Conservation (phyloP, 37 sponge, comb jelly and placozoan species). For the Beroe ovata region DNA sequence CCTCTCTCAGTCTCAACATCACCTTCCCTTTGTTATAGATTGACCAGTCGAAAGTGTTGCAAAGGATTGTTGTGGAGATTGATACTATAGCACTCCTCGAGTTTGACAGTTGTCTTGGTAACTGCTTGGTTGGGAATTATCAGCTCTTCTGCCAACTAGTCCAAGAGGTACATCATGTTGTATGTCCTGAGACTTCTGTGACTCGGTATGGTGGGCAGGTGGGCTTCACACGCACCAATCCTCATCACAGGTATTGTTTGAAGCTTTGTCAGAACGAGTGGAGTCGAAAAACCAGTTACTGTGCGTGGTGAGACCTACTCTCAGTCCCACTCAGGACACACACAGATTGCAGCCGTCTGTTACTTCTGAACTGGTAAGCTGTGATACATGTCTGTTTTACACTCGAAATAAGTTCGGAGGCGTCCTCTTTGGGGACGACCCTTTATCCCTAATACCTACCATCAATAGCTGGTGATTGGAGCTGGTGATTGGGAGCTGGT, state of each 20-base stretch:
- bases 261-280: not conserved
- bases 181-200: too few relatives aligned
- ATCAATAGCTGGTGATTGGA: too few relatives aligned
- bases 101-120: slow-evolving; percentile 52
- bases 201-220: too few relatives aligned
- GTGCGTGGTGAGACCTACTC: slow-evolving; percentile 1
- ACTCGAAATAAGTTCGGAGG: not conserved
- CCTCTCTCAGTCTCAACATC: too few relatives aligned
- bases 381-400: not conserved
- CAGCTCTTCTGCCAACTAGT: slow-evolving; percentile 1
- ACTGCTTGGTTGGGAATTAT: slow-evolving; percentile 49
- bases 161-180: not conserved
- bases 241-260: slow-evolving; percentile 3
- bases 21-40: slow-evolving; percentile 7
- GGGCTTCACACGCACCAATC: too few relatives aligned
- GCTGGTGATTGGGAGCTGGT: too few relatives aligned
- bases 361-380: not conserved
- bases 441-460: not conserved
- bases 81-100: slow-evolving; percentile 41
- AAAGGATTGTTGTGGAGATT: not conserved
- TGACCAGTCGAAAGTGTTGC: not conserved
- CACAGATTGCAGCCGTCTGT: not conserved
- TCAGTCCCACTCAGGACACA: not conserved
- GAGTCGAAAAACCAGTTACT: not conserved
- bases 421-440: not conserved